Base-by-base conservation (phyloP, 2,113 vertebrate genomes). In the Geothlypis trichas region DNA sequence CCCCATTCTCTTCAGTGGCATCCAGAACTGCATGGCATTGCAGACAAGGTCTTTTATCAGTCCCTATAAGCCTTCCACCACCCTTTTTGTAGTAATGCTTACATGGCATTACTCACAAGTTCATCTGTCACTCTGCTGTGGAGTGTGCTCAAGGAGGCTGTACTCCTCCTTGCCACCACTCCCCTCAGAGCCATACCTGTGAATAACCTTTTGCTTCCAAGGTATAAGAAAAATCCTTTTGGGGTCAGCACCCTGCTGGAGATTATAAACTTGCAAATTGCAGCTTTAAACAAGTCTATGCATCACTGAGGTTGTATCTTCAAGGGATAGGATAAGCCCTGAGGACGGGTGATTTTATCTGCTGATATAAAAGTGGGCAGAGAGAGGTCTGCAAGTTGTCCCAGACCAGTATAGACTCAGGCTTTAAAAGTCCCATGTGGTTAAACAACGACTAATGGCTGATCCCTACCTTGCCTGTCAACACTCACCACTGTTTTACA, bases 181-280 rank as follows among this genome's bases (percentile, higher is more conserved):
- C 31, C 31, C 22, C 30, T 74, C 59, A 71, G 51, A 86, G 21
- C 23, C 55, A 71, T 62, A 46, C 9, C 6, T 7, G 0, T 23
- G 35, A 95, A 95, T 79, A 87, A 95, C 67, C 58, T 65, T 93
- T 95, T 97, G 86, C 24, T 97, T 90, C 95, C 14, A 76, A 91
- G 74, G 73, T 55, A 80, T 2, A 2, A 90, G 72, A 96, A 96
- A 92, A 37, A 93, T 58, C 7, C 58, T 75, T 89, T 93, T 74
- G 84, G 90, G 91, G 81, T 88, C 87, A 94, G 77, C 59, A 95
- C n/a, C 91, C 86, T 88, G 71, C 47, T 31, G 82, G 52, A 39
- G 54, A 80, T 89, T 79, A 27, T 62, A 59, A 87, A 15, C 11
- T 5, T 33, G 16, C 62, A 93, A 95, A 95, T 62, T 22, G 21